Percentiles rank a stretch among this genome's conserved stretches.
These are phyloP conservation scores for Tricholauxania praeusta DNA, from an alignment of 2,888 invertebrate genomes.

Conservation along the genomic window DNA sequence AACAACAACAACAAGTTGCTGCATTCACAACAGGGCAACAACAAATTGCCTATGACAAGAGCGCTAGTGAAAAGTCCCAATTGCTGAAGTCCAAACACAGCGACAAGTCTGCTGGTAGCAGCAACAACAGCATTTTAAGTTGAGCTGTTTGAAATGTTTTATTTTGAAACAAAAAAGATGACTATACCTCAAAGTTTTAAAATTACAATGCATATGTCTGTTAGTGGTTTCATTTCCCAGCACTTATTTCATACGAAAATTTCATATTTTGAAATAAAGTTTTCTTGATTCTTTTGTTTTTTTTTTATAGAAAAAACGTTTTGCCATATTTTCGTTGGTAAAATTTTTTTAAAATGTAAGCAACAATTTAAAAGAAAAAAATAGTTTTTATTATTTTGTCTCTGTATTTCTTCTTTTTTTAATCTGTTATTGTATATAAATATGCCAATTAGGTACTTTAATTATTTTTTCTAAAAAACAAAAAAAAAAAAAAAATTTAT, in stretches of 20 bases:
- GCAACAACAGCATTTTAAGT: neutral
- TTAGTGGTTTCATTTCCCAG: too few species aligned
- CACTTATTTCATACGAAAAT: too few species aligned
- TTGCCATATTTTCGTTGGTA: conserved; percentile 17
- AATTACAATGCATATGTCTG: too few species aligned
- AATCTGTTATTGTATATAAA: neutral
- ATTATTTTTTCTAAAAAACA: neutral
- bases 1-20: neutral
- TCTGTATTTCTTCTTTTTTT: neutral
- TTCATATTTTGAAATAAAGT: neutral
- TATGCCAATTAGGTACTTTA: neutral
- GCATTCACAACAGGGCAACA: neutral
- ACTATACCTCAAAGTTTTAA: neutral
- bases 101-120: neutral
- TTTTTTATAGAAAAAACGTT: neutral
- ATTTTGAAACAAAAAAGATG: too few species aligned
- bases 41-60: neutral
- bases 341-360: neutral
- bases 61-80: conserved; percentile 31
- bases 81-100: neutral
- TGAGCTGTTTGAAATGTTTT: neutral
- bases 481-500: conserved; percentile 32
- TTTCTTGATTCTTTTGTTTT: neutral
- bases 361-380: neutral
- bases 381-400: neutral